Base-by-base conservation (phyloP, 2,113 vertebrate genomes). In the Sorex araneus region DNA sequence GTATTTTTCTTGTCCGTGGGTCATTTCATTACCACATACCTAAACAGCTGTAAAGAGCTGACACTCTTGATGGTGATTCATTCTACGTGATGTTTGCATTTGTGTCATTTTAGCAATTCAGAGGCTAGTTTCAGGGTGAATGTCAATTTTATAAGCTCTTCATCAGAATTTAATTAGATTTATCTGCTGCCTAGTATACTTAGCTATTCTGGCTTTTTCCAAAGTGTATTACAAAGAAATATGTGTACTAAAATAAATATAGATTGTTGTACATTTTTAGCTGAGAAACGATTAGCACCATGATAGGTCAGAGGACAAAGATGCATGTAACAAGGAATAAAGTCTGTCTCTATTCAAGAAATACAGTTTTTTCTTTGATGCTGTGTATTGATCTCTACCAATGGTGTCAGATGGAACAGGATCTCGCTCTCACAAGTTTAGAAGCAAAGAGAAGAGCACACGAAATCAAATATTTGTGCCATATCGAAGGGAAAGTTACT, bases 11-110 rank as follows among this genome's bases (percentile, higher is more conserved):
- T 98, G 94, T 97, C 96, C 97, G 96, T 91, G 98, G 98, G 97
- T 98, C 98, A 98, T 98, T 99, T 99, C 98, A 97, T 97, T 97
- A 95, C 97, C 97, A 98, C 94, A 94, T 98, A 98, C 98, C 98
- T 98, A 97, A 98, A 97, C 98, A 99, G 97, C 97, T 98, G 97
- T 98, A 98, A 98, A 98, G 98, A 98, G 96, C 96, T 97, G 97
- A 97, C 95, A 97, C 98, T 98, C 97, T 90, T 91, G 94, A 94
- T 98, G 97, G 97, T 98, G 98, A 97, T 95, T 96, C 95, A 97
- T 66, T 95, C 92, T 96, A 95, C 32, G 43, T 85, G 75, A 95
- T 95, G 95, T 94, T 97, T 97, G 94, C 95, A 94, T 97, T 63
- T 89, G 80, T 75, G 84, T 96, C 94, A 95, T 94, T 93, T 74